Percentiles rank a stretch among this genome's conserved stretches.
Evolutionary conservation across 92 coral and sea anemone species (phyloP).

Genomic region (Siderastrea radians): DNA sequence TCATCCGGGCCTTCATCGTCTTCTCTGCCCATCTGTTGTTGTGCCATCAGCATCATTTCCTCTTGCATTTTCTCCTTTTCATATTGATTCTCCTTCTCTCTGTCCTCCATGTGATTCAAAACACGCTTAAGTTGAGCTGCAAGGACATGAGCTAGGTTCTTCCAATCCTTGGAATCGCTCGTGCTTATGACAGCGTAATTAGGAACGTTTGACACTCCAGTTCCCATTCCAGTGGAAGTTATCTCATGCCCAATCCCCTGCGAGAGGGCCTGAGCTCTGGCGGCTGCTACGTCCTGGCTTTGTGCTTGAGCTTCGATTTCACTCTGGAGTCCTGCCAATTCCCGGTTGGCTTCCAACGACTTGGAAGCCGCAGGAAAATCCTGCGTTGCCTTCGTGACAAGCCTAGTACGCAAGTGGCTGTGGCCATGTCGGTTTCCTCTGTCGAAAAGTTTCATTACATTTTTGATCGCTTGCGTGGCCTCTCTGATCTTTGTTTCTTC

Average conservation of each 20-base stretch:
- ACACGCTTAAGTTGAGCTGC: constrained; percentile 52
- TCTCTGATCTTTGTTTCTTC: constrained; percentile 37
- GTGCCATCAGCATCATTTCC: constrained; percentile 38
- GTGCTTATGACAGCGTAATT: constrained; percentile 33
- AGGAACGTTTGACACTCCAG: background rate
- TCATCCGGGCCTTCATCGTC: constrained; percentile 35
- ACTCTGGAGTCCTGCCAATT: constrained; percentile 5
- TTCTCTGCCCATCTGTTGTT: constrained; percentile 6
- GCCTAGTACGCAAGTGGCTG: background rate
- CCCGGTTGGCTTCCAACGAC: constrained; percentile 12
- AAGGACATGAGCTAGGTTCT: constrained; percentile 57
- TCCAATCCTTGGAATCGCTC: constrained; percentile 56
- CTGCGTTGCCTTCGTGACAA: constrained; percentile 10
- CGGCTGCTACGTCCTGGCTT: constrained; percentile 30
- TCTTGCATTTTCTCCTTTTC: constrained; percentile 52
- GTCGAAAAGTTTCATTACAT: constrained; percentile 30
- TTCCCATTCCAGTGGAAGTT: background rate
- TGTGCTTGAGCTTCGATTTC: constrained; percentile 26
- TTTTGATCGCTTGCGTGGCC: constrained; percentile 40
- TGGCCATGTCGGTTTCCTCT: background rate
- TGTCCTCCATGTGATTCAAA: constrained; percentile 61
- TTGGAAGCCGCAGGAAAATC: constrained; percentile 38
- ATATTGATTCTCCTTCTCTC: constrained; percentile 53
- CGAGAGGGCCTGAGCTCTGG: constrained; percentile 27
- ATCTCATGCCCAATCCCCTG: constrained; percentile 15